Evolutionary conservation across 2,888 invertebrate species (phyloP), one percentile per base, ranked within the genome.

Genomic region (Pristionchus fissidentatus): DNA sequence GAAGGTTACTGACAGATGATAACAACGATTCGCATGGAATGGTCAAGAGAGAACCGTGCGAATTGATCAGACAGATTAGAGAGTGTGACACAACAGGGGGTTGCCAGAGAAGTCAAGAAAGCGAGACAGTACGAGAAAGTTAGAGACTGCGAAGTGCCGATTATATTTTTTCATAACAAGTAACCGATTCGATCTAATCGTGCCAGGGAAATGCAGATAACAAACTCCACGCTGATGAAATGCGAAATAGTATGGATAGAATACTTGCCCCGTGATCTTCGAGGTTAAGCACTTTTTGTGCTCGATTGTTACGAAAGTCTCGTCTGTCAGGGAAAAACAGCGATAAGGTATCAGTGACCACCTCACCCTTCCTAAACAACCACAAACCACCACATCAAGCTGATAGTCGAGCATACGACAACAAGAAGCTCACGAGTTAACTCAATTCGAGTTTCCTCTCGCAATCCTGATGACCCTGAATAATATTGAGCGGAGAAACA

Each of bases 1-100:
- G 41, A 38, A 22, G 66, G 66, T 66, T 66, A 66, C 66, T 66
- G 66, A 66, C 66, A 66, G 66, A 66, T 66, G 66, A 66, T 66
- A 66, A 66, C 66, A 19, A 38, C 66, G 35, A 66, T 66, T 38
- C 38, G 66, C 66, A 66, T 38, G 38, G 66, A 66, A 66, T 66
- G 38, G 66, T 32, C 29, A 66, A 66, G 66, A n/a, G n/a, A 38
- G 38, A 66, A 66, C 66, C n/a, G n/a, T n/a, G n/a, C n/a, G n/a
- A n/a, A n/a, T n/a, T n/a, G n/a, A n/a, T n/a, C n/a, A n/a, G n/a
- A n/a, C n/a, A n/a, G n/a, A n/a, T n/a, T n/a, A n/a, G n/a, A n/a
- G n/a, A n/a, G n/a, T n/a, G n/a, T n/a, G n/a, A n/a, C n/a, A n/a
- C n/a, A n/a, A n/a, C n/a, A n/a, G n/a, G n/a, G n/a, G n/a, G n/a